Evolutionary conservation across 2,888 invertebrate species (phyloP), one percentile per base, ranked within the genome.

Genomic region (Notodonta dromedarius): DNA sequence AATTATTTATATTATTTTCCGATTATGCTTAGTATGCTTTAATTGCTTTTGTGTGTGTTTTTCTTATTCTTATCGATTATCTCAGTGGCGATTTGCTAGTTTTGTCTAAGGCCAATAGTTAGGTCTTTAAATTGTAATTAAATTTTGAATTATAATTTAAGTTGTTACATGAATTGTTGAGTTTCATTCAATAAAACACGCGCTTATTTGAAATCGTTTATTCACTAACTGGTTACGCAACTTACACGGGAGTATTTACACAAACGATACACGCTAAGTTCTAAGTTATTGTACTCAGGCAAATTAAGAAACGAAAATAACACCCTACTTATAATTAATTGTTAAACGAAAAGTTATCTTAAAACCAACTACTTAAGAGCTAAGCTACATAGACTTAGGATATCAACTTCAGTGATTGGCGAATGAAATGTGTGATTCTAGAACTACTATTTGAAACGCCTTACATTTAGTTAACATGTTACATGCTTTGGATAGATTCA

Each of bases 201-300:
- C 46, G 11, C 13, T 46, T 46, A 46, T 46, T n/a, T 70, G 56
- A 55, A 13, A 35, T 83, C 83, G 83, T 84, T 88, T 84, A 88
- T 85, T 85, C 82, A 84, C 90, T 90, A 90, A 88, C 82, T 83
- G 82, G 79, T 87, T 86, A 88, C 77, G 82, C 78, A 78, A 76
- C 77, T 86, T 87, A 88, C 82, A 85, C 73, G 74, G 79, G 75
- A 82, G 80, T 90, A 91, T 90, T 82, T 90, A 90, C 90, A 91
- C 63, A 73, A 80, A 79, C 74, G 70, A 78, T 76, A 77, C 70
- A 81, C 74, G 78, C 84, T 84, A 85, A 76, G 76, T 73, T 78
- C 80, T 83, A 80, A 74, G 80, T 83, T 84, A 87, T 85, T 87
- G 89, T 88, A 90, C 85, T 89, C 86, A 83, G 82, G 86, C 84